Evolutionary conservation across 2,113 vertebrate genomes (phyloP), one percentile per base, ranked within the genome.

Genomic region (Tragelaphus imberbis): DNA sequence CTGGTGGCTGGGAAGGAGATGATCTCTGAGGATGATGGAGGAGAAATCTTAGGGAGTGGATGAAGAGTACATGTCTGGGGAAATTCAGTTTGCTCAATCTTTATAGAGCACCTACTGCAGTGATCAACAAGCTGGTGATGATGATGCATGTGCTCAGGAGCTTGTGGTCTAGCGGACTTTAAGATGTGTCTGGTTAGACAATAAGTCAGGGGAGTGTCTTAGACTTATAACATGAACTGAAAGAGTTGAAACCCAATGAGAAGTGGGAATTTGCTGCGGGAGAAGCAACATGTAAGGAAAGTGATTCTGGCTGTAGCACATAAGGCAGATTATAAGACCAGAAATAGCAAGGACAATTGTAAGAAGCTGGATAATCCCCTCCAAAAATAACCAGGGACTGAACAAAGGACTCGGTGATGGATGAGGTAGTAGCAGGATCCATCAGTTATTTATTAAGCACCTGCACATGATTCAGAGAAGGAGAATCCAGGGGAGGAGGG

Each of bases 211-310:
- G 55, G 23, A 77, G 12, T 61, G 36, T 1, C 86, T 58, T 58
- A 56, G 14, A 56, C 30, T 88, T 87, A 25, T 55, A 33, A n/a
- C 40, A 47, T 89, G 82, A 92, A 92, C 40, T 44, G 28, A 93
- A 95, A 28, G 47, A 91, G 23, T 96, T 89, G 91, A 96, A 93
- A 82, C 82, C 88, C 71, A 86, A 51, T 61, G 91, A 95, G 88
- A 77, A 91, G 40, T 77, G 28, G 51, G 30, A 92, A 65, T 90
- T 97, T 88, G 81, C 47, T 89, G 47, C 44, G 56, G 55, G 71
- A 75, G 63, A 90, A 91, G 21, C 53, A 89, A 17, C 80, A 77
- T 84, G 33, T 75, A 51, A 90, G 96, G 71, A 92, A 71, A 85
- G 55, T 87, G 65, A 81, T 58, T 82, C 90, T 88, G 82, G 47